Percentiles rank a stretch among this genome's conserved stretches.
These are phyloP conservation scores for Macropodus opercularis DNA, from an alignment of 2,797 vertebrate species.

Conservation along the genomic window DNA sequence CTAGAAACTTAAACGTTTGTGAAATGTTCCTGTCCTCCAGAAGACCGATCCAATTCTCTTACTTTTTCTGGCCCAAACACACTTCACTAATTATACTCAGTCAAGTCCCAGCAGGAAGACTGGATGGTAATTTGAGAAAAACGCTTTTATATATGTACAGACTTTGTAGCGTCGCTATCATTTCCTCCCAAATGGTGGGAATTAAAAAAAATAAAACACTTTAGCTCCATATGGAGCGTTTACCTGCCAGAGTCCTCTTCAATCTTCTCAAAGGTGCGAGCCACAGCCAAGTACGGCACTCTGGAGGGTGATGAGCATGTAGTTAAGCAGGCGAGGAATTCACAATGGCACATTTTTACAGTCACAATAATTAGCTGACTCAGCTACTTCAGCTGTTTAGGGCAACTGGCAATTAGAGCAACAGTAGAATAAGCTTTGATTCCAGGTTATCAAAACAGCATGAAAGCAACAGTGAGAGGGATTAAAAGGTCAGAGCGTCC, in stretches of 20 bases:
- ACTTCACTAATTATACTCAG: slow-evolving; percentile 40
- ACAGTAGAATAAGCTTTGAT: slow-evolving; percentile 43
- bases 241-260: slow-evolving; percentile 92
- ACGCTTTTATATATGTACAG: background rate
- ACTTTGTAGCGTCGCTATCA: slow-evolving; percentile 14
- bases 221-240: slow-evolving; percentile 48
- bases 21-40: slow-evolving; percentile 5
- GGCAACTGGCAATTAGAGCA: slow-evolving; percentile 49
- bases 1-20: slow-evolving; percentile 36
- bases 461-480: slow-evolving; percentile 16
- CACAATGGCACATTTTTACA: slow-evolving; percentile 28
- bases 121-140: slow-evolving; percentile 9
- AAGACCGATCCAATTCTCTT: slow-evolving; percentile 30
- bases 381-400: slow-evolving; percentile 47
- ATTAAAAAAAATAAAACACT: background rate
- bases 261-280: slow-evolving; percentile 91
- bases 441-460: slow-evolving; percentile 29
- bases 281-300: slow-evolving; percentile 91
- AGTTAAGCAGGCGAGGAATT: slow-evolving; percentile 51
- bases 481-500: slow-evolving; percentile 32
- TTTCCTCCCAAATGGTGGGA: slow-evolving; percentile 22
- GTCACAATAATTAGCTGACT: slow-evolving; percentile 40
- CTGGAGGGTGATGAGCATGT: slow-evolving; percentile 70
- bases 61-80: slow-evolving; percentile 13
- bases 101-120: slow-evolving; percentile 38